Evolutionary conservation across 2,797 vertebrate species (phyloP).

Genomic region (Megaceryle alcyon): DNA sequence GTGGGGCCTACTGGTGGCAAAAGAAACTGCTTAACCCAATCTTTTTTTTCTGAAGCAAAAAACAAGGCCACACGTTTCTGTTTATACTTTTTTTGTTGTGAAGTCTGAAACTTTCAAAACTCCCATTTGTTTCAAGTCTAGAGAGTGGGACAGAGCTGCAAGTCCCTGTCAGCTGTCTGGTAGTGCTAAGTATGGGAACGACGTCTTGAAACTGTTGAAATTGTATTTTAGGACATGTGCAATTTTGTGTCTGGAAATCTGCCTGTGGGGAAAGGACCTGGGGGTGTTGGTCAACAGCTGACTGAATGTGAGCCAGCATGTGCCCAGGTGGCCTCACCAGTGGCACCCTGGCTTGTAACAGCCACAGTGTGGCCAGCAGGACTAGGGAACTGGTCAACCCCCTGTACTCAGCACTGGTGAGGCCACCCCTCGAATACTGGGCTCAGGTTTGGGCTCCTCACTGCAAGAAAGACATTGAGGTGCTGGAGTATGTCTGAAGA

Average conservation of each 20-base stretch:
- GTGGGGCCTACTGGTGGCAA: neutral
- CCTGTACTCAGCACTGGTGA: too few species aligned
- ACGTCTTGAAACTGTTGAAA: neutral
- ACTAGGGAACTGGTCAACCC: too few species aligned
- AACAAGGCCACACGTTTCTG: accelerated
- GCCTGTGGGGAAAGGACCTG: neutral
- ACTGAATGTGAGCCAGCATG: neutral
- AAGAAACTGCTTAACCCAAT: neutral
- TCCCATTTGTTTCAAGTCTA: neutral
- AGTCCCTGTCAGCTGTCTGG: neutral
- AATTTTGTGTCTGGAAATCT: neutral
- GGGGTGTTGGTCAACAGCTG: neutral
- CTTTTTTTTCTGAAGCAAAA: neutral
- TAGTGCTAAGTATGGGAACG: too few species aligned
- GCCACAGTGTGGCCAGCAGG: too few species aligned
- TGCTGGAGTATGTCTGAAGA: too few species aligned
- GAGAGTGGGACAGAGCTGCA: neutral
- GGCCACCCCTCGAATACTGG: too few species aligned
- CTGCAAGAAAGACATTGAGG: too few species aligned
- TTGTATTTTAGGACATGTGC: neutral
- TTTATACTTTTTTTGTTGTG: neutral
- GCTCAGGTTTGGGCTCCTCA: too few species aligned
- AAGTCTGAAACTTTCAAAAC: neutral
- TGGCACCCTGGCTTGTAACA: too few species aligned
- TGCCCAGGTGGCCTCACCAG: neutral